These are phyloP conservation scores for Cephalopholis sonnerati DNA, from an alignment of 2,113 vertebrate genomes.

Conservation along the genomic window DNA sequence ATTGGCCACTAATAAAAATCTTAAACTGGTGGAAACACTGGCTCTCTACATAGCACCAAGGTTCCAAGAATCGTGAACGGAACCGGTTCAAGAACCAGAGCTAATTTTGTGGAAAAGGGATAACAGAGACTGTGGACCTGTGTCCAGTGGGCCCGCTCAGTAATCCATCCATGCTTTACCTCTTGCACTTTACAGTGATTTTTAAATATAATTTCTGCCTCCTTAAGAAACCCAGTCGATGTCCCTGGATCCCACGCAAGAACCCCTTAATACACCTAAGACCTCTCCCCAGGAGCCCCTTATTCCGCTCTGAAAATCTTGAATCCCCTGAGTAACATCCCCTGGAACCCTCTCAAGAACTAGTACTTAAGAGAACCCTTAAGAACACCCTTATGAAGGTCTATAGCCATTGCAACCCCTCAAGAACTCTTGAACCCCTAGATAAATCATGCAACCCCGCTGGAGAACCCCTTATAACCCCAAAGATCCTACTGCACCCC, in stretches of 20 bases:
- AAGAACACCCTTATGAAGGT: neutral
- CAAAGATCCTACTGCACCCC: neutral
- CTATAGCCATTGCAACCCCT: neutral
- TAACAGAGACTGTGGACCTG: neutral
- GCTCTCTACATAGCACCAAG: no score
- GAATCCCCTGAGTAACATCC: neutral
- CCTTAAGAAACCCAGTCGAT: neutral
- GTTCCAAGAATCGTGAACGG: no score
- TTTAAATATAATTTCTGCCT: neutral
- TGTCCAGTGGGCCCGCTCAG: neutral
- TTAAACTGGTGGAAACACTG: no score
- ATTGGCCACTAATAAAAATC: no score
- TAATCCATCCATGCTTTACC: conserved; percentile 15
- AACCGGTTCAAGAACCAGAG: no score
- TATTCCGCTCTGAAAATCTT: neutral
- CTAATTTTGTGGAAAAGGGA: no score
- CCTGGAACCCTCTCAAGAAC: neutral
- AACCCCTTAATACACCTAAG: neutral
- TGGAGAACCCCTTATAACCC: neutral
- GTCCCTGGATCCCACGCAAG: neutral
- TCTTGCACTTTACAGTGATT: neutral
- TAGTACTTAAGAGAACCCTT: neutral
- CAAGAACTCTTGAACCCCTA: neutral
- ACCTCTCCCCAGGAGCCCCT: neutral
- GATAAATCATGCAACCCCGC: neutral